Percentiles rank a stretch among this genome's conserved stretches.
phyloP scores from a whole-genome alignment of 1,140 invertebrate species.

The Dermatophagoides farinae region DNA sequence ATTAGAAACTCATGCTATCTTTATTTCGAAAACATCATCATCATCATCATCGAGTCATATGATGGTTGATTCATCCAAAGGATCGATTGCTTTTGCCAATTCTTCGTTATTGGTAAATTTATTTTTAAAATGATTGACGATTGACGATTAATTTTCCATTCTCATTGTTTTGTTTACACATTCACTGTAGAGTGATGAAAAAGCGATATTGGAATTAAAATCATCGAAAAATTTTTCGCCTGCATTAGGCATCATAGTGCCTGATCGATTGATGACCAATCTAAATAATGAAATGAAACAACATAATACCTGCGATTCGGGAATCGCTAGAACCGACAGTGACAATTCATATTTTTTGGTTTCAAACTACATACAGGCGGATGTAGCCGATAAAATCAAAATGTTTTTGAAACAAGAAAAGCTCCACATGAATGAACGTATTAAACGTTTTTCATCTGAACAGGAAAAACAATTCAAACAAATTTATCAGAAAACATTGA shows the following conservation, averaged over 20 bases:
- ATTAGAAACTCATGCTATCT: slow-evolving; percentile 1
- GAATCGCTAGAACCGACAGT: too few species aligned
- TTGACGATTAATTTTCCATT: too few species aligned
- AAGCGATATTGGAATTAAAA: not conserved
- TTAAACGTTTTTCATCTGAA: not conserved
- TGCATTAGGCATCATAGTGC: not conserved
- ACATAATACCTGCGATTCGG: too few species aligned
- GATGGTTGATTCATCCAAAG: too few species aligned
- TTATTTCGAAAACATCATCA: not conserved
- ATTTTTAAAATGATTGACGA: too few species aligned
- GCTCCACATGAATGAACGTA: not conserved
- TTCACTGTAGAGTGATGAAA: too few species aligned
- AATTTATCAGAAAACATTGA: not conserved
- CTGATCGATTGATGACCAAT: too few species aligned
- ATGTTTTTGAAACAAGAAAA: not conserved
- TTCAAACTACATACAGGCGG: not conserved
- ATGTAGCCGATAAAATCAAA: not conserved
- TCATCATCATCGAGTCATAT: not conserved
- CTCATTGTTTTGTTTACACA: too few species aligned
- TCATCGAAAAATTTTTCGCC: not conserved
- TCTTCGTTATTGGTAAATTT: too few species aligned
- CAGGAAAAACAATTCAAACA: not conserved
- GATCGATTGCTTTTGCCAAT: too few species aligned
- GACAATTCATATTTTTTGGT: too few species aligned
- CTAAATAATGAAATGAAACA: too few species aligned